phyloP scores from a whole-genome alignment of 2,888 invertebrate genomes.

The Lepidochitona cinerea region DNA sequence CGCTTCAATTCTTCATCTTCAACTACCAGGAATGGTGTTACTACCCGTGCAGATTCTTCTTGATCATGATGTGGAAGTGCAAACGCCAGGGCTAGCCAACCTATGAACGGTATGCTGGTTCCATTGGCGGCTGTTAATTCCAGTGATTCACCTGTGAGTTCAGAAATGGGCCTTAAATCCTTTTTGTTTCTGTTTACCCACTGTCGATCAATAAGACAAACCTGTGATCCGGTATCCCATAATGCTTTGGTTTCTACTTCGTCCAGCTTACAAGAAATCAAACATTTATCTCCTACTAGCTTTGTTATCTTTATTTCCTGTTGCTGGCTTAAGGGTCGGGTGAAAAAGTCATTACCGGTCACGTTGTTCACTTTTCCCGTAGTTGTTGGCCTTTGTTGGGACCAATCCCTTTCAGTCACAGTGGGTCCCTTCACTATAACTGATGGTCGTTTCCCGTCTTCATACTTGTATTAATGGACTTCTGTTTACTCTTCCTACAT shows the following conservation, averaged over 20 bases:
- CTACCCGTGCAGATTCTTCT: not conserved
- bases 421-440: not conserved
- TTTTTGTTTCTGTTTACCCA: not conserved
- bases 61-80: not conserved
- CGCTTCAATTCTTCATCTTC: not conserved
- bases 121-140: conserved; percentile 5
- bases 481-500: not conserved
- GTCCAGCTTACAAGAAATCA: conserved; percentile 1
- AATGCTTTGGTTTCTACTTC: not conserved
- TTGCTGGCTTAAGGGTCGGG: not conserved
- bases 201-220: not conserved
- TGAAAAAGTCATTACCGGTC: not conserved
- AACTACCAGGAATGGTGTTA: not conserved
- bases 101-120: conserved; percentile 1
- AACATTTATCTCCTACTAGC: conserved; percentile 6
- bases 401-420: not conserved
- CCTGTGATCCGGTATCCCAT: conserved; percentile 11
- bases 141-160: not conserved
- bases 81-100: conserved; percentile 5
- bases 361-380: not conserved
- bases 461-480: too few relatives aligned
- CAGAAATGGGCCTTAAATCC: not conserved
- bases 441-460: conserved; percentile 5
- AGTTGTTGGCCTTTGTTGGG: not conserved
- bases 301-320: not conserved